phyloP scores from a whole-genome alignment of 2,113 vertebrate species.

The Myiozetetes cayanensis region DNA sequence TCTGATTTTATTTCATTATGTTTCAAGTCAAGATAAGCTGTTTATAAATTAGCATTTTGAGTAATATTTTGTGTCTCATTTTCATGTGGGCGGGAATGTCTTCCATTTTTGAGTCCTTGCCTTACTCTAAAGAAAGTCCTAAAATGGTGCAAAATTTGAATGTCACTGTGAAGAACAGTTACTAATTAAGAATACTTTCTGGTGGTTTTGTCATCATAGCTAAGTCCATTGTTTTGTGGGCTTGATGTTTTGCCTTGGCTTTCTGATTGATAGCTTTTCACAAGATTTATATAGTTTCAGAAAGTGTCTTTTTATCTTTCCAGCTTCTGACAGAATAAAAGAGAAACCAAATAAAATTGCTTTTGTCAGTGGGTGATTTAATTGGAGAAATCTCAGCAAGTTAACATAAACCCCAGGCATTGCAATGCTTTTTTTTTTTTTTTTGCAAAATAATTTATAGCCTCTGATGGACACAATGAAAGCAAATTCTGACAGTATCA shows the following conservation, averaged over 20 bases:
- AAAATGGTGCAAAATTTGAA: constrained; percentile 21
- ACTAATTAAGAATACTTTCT: not conserved
- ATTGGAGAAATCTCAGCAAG: constrained; percentile 53
- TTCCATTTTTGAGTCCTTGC: constrained; percentile 35
- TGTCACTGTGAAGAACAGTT: not conserved
- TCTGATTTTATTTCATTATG: constrained; percentile 22
- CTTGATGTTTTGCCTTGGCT: not conserved
- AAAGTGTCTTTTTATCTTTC: constrained; percentile 54
- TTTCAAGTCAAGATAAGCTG: constrained; percentile 43
- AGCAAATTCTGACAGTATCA: constrained; percentile 10
- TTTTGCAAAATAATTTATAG: constrained; percentile 46
- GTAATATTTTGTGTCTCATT: constrained; percentile 58
- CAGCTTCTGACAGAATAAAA: constrained; percentile 50
- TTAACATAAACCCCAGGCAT: constrained; percentile 52
- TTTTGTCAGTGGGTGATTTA: constrained; percentile 68
- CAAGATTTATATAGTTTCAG: constrained; percentile 50
- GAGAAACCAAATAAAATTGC: constrained; percentile 52
- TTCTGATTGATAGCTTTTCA: constrained; percentile 51
- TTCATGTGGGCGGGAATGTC: constrained; percentile 31
- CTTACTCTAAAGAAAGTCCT: constrained; percentile 7
- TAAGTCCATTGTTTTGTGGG: not conserved
- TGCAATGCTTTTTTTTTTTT: constrained; percentile 27
- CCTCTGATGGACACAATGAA: not conserved
- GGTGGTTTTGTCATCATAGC: not conserved
- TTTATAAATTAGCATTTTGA: constrained; percentile 64